Percentiles rank a stretch among this genome's conserved stretches.
These are phyloP conservation scores for Xanthorhoe designata DNA, from an alignment of 2,888 invertebrate genomes.

Conservation along the genomic window DNA sequence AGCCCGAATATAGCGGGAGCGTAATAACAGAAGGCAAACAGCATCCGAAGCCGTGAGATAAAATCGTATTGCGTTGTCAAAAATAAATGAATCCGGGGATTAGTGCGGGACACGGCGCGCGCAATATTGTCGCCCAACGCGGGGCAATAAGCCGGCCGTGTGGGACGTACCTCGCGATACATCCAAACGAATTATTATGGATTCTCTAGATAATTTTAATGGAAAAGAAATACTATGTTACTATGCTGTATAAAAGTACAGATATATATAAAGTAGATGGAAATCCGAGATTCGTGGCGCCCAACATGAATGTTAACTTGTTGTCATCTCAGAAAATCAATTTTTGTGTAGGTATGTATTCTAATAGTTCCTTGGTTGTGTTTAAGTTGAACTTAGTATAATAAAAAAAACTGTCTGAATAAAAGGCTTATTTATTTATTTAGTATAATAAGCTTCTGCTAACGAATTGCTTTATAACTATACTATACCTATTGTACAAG, in stretches of 20 bases:
- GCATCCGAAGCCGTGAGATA: constrained; percentile 85
- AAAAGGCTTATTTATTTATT: too few species aligned
- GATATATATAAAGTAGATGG: neutral
- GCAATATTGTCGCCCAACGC: constrained; percentile 81
- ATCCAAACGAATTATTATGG: constrained; percentile 47
- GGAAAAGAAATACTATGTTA: constrained; percentile 17
- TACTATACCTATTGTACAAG: too few species aligned
- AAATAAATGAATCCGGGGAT: constrained; percentile 86
- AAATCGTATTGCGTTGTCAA: constrained; percentile 86
- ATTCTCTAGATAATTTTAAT: constrained; percentile 36
- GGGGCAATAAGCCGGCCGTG: constrained; percentile 73
- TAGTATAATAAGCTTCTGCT: too few species aligned
- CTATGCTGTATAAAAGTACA: neutral
- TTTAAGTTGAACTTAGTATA: neutral
- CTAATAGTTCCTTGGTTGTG: neutral
- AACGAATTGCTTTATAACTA: too few species aligned
- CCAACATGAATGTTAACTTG: neutral
- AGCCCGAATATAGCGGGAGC: constrained; percentile 77
- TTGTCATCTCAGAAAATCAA: neutral
- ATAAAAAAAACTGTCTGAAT: too few species aligned
- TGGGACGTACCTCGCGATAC: constrained; percentile 38
- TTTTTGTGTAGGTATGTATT: neutral
- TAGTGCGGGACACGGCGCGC: constrained; percentile 80
- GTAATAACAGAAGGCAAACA: constrained; percentile 85
- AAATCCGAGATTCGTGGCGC: neutral